Evolutionary conservation across 1,140 invertebrate species (phyloP).

Genomic region (Drosophila elegans): DNA sequence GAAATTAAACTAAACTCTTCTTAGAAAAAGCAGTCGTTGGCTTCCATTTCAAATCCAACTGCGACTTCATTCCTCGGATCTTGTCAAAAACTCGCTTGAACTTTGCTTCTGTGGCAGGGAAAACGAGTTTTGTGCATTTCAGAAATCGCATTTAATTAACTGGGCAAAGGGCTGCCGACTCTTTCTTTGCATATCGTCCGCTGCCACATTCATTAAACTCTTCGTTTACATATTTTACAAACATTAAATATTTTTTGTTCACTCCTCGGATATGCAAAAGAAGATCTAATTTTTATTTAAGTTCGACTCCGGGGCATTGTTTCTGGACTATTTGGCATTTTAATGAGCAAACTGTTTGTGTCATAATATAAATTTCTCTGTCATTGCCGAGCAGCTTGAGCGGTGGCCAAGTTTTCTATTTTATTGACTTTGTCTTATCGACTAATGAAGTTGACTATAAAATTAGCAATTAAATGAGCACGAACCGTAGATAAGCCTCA

Average conservation of each 20-base stretch:
- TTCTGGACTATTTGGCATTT: slow-evolving; percentile 23
- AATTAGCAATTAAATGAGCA: slow-evolving; percentile 79
- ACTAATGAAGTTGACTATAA: slow-evolving; percentile 79
- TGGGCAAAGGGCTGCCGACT: slow-evolving; percentile 35
- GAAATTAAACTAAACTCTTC: slow-evolving; percentile 23
- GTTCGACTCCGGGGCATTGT: slow-evolving; percentile 17
- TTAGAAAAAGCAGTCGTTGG: background rate
- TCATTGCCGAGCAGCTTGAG: slow-evolving; percentile 3
- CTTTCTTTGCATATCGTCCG: slow-evolving; percentile 3
- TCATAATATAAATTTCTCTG: slow-evolving; percentile 59
- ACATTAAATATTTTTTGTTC: slow-evolving; percentile 45
- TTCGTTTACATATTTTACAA: slow-evolving; percentile 37
- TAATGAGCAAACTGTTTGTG: slow-evolving; percentile 62
- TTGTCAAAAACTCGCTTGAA: slow-evolving; percentile 11
- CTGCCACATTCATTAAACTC: slow-evolving; percentile 38
- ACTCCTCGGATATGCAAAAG: slow-evolving; percentile 65
- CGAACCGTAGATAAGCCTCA: slow-evolving; percentile 56
- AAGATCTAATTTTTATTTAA: slow-evolving; percentile 7
- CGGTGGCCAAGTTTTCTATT: slow-evolving; percentile 48
- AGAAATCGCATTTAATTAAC: slow-evolving; percentile 75
- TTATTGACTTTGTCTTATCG: slow-evolving; percentile 68
- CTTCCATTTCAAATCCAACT: background rate
- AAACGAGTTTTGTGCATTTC: slow-evolving; percentile 61
- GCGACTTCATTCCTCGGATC: background rate
- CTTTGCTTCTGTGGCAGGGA: slow-evolving; percentile 15